phyloP scores from a whole-genome alignment of 2,888 invertebrate species.

The Callyntrura sp. region DNA sequence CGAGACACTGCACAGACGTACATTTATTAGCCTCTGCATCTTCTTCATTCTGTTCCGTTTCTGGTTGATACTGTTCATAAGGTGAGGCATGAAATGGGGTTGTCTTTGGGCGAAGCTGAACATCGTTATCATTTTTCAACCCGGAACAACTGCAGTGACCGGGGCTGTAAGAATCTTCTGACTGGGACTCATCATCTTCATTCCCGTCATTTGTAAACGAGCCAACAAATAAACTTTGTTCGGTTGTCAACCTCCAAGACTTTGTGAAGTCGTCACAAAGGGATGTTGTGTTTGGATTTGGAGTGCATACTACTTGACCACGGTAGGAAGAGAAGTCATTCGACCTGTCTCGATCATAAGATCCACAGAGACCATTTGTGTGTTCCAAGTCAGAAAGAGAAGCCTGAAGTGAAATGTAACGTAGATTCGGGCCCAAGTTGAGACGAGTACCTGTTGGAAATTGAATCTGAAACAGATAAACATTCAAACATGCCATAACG shows the following conservation, averaged over 20 bases:
- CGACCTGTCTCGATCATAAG: slow-evolving; percentile 83
- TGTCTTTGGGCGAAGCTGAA: slow-evolving; percentile 79
- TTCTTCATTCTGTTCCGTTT: slow-evolving; percentile 79
- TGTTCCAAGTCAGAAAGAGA: slow-evolving; percentile 83
- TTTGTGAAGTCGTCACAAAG: slow-evolving; percentile 82
- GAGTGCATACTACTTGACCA: slow-evolving; percentile 82
- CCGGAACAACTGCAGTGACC: slow-evolving; percentile 83
- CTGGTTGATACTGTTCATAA: slow-evolving; percentile 82
- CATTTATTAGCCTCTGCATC: slow-evolving; percentile 80
- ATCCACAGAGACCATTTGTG: slow-evolving; percentile 84
- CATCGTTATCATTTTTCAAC: slow-evolving; percentile 79
- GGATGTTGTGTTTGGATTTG: slow-evolving; percentile 72
- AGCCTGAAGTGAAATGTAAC: slow-evolving; percentile 83
- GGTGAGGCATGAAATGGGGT: slow-evolving; percentile 78
- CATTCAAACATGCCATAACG: background rate
- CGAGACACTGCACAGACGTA: slow-evolving; percentile 80
- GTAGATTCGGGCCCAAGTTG: slow-evolving; percentile 83
- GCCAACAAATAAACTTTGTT: slow-evolving; percentile 83
- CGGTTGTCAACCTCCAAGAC: slow-evolving; percentile 82
- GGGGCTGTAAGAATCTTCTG: slow-evolving; percentile 77
- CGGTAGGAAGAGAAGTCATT: slow-evolving; percentile 84
- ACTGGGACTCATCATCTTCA: slow-evolving; percentile 75
- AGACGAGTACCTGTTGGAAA: slow-evolving; percentile 84
- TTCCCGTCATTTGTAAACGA: slow-evolving; percentile 81
- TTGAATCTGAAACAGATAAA: slow-evolving; percentile 79